Evolutionary conservation across 2,888 invertebrate species (phyloP).

Genomic region (Creontiades dilutus): DNA sequence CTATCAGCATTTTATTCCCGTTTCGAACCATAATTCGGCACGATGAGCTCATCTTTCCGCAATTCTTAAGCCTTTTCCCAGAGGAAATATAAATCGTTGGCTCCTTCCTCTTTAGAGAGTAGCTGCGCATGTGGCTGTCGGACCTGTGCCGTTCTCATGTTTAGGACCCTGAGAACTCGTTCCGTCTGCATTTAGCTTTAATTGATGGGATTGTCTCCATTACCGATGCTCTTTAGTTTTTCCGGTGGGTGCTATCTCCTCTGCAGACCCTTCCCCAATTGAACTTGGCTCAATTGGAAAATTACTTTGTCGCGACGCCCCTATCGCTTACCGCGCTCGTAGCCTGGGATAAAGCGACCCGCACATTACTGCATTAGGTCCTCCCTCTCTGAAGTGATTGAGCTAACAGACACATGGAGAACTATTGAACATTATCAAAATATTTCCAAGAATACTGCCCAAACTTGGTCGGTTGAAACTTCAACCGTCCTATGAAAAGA

Average conservation of each 20-base stretch:
- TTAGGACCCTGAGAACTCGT: slow-evolving; percentile 36
- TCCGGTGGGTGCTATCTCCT: slow-evolving; percentile 58
- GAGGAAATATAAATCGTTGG: slow-evolving; percentile 25
- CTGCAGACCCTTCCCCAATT: slow-evolving; percentile 48
- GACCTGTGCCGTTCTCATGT: slow-evolving; percentile 64
- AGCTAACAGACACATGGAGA: no score
- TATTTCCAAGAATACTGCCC: no score
- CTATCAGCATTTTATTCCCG: no score
- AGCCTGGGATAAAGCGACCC: not conserved
- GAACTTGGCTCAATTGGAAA: slow-evolving; percentile 52
- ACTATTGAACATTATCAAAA: no score
- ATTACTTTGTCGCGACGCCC: slow-evolving; percentile 29
- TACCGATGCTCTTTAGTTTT: slow-evolving; percentile 56
- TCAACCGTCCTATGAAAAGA: no score
- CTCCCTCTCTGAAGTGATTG: no score
- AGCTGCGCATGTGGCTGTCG: slow-evolving; percentile 6
- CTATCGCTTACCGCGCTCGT: slow-evolving; percentile 32
- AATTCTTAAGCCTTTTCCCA: slow-evolving; percentile 2
- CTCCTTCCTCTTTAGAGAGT: slow-evolving; percentile 23
- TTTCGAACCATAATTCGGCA: no score
- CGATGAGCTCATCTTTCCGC: not conserved
- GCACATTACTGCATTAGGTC: no score
- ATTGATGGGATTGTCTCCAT: slow-evolving; percentile 66
- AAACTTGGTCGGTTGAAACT: no score
- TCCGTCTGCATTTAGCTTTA: slow-evolving; percentile 32